Percentiles rank a stretch among this genome's conserved stretches.
Evolutionary conservation across 1,140 invertebrate species (phyloP).

Genomic region (Euwallacea similis): DNA sequence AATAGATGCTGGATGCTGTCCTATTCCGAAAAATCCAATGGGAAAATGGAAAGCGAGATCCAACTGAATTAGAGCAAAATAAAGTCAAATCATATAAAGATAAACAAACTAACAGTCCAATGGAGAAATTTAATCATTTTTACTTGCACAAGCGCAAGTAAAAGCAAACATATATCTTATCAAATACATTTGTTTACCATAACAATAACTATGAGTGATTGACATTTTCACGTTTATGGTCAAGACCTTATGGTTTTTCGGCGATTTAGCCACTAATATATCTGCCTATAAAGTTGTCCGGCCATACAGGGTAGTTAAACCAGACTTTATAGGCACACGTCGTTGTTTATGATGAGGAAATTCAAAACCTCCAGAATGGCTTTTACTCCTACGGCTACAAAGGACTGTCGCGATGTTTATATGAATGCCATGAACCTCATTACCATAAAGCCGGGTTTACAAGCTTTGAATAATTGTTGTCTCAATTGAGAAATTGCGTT

Average conservation of each 20-base stretch:
- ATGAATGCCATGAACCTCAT: constrained; percentile 30
- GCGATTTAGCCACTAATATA: constrained; percentile 26
- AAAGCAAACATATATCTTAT: too few species aligned
- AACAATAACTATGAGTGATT: constrained; percentile 27
- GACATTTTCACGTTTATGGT: constrained; percentile 26
- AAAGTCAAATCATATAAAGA: too few species aligned
- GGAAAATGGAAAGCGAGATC: too few species aligned
- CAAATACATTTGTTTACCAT: constrained; percentile 5
- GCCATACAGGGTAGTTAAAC: constrained; percentile 23
- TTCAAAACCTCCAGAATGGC: constrained; percentile 26
- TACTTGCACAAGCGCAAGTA: too few species aligned
- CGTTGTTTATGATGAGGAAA: constrained; percentile 25
- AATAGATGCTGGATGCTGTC: too few species aligned
- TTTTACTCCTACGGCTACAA: constrained; percentile 5
- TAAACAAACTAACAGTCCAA: too few species aligned
- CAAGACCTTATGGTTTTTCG: constrained; percentile 29
- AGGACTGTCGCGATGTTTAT: too few species aligned
- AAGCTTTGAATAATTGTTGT: constrained; percentile 26
- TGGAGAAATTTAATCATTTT: too few species aligned
- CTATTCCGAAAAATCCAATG: too few species aligned
- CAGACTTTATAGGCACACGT: constrained; percentile 18
- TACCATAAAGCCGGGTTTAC: constrained; percentile 26
- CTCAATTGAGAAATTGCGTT: too few species aligned
- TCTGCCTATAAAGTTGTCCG: constrained; percentile 25
- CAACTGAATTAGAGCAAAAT: too few species aligned